phyloP scores from a whole-genome alignment of 2,797 vertebrate genomes.

The Malacoraja senta region DNA sequence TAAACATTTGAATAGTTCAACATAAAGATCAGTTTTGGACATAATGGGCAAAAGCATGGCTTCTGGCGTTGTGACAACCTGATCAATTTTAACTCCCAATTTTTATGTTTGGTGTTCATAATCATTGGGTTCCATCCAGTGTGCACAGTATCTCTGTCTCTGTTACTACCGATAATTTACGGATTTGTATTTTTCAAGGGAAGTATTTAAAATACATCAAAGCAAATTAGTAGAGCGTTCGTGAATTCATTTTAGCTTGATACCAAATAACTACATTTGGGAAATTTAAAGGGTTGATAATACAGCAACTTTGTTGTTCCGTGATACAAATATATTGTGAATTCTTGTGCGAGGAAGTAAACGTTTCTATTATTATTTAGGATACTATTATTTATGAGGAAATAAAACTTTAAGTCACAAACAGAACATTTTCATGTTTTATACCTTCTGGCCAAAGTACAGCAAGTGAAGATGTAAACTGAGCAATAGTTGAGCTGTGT shows the following conservation, averaged over 20 bases:
- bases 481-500: too few relatives aligned
- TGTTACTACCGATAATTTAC: neutral
- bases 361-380: conserved; percentile 48
- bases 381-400: conserved; percentile 66
- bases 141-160: too few relatives aligned
- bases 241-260: conserved; percentile 21
- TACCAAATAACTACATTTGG: too few relatives aligned
- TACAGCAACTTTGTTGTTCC: neutral
- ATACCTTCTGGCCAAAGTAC: too few relatives aligned
- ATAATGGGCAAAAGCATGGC: neutral
- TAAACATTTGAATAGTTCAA: neutral
- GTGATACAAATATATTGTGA: conserved; percentile 39
- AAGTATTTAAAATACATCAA: neutral
- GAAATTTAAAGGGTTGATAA: neutral
- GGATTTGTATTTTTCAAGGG: neutral
- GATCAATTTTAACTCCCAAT: neutral
- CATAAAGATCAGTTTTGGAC: too few relatives aligned
- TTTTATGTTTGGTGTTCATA: neutral
- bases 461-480: too few relatives aligned
- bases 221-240: neutral
- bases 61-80: neutral
- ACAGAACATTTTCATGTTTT: too few relatives aligned
- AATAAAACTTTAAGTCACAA: too few relatives aligned
- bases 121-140: neutral
- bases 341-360: neutral